Percentiles rank a stretch among this genome's conserved stretches.
These are phyloP conservation scores for Dufourea novaeangliae DNA, from an alignment of 1,140 invertebrate genomes.

Conservation along the genomic window DNA sequence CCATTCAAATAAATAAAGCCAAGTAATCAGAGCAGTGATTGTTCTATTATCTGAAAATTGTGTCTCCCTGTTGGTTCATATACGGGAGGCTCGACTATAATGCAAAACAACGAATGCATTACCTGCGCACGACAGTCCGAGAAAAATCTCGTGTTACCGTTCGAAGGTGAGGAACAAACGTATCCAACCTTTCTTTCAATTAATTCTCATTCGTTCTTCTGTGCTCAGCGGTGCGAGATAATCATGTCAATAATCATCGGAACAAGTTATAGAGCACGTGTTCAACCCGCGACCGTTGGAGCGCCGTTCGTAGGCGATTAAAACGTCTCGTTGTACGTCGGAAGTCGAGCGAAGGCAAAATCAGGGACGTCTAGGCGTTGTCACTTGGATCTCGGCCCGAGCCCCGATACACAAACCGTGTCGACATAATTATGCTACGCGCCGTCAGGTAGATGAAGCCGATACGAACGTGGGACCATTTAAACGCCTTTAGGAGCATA, in stretches of 20 bases:
- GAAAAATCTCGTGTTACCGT: background rate
- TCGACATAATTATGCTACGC: slow-evolving; percentile 73
- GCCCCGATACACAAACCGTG: slow-evolving; percentile 56
- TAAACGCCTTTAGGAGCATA: slow-evolving; percentile 74
- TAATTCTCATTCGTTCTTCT: slow-evolving; percentile 8
- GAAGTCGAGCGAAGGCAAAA: slow-evolving; percentile 62
- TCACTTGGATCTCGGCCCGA: slow-evolving; percentile 46
- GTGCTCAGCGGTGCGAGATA: slow-evolving; percentile 29
- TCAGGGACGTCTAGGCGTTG: slow-evolving; percentile 68
- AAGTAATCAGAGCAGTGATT: no score
- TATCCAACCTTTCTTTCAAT: slow-evolving; percentile 14
- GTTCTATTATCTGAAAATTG: no score
- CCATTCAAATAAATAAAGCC: no score
- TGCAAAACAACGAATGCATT: no score
- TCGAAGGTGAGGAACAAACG: slow-evolving; percentile 3
- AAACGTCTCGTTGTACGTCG: slow-evolving; percentile 54
- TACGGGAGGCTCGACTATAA: no score
- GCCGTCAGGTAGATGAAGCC: slow-evolving; percentile 72
- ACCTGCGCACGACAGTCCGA: no score
- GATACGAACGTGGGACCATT: slow-evolving; percentile 69
- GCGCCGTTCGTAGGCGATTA: slow-evolving; percentile 46
- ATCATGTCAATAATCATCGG: slow-evolving; percentile 42
- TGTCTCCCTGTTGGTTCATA: no score
- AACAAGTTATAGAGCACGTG: slow-evolving; percentile 31
- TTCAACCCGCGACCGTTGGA: background rate